These are phyloP conservation scores for Phymastichus coffea DNA, from an alignment of 1,140 invertebrate species.

Conservation along the genomic window DNA sequence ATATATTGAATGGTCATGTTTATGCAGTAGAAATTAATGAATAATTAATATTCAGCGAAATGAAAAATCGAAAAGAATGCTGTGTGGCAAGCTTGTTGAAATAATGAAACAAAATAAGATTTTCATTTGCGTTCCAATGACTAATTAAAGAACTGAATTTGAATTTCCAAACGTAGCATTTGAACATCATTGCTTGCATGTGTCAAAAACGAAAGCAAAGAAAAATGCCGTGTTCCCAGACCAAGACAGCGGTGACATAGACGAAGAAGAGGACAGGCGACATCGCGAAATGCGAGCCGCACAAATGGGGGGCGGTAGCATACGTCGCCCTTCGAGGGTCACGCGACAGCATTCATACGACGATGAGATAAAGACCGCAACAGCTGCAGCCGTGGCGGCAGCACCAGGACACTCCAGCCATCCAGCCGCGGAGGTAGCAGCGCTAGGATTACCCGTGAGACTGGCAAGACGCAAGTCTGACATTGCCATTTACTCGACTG, in stretches of 20 bases:
- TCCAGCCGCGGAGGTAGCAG: constrained; percentile 46
- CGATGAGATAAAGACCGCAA: constrained; percentile 66
- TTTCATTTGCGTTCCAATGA: too few species aligned
- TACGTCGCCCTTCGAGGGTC: constrained; percentile 67
- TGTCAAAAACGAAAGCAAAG: too few species aligned
- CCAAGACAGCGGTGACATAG: constrained; percentile 30
- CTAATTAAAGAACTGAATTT: too few species aligned
- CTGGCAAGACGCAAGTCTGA: constrained; percentile 75
- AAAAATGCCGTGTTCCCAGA: constrained; percentile 26
- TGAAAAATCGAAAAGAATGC: too few species aligned
- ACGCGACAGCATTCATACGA: constrained; percentile 78
- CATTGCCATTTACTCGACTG: constrained; percentile 70
- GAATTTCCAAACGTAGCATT: too few species aligned
- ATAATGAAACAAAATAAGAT: too few species aligned
- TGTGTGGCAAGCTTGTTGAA: too few species aligned
- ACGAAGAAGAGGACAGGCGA: constrained; percentile 47
- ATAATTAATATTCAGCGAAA: too few species aligned
- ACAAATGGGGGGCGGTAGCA: constrained; percentile 36
- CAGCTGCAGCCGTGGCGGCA: constrained; percentile 30
- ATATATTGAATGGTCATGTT: too few species aligned
- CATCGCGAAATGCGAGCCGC: constrained; percentile 37
- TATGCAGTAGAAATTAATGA: too few species aligned
- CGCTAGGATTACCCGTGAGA: constrained; percentile 64
- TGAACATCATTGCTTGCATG: too few species aligned
- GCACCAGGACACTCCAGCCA: constrained; percentile 18